Evolutionary conservation across 2,797 vertebrate species (phyloP), one percentile per base, ranked within the genome.

Genomic region (Mareca penelope): DNA sequence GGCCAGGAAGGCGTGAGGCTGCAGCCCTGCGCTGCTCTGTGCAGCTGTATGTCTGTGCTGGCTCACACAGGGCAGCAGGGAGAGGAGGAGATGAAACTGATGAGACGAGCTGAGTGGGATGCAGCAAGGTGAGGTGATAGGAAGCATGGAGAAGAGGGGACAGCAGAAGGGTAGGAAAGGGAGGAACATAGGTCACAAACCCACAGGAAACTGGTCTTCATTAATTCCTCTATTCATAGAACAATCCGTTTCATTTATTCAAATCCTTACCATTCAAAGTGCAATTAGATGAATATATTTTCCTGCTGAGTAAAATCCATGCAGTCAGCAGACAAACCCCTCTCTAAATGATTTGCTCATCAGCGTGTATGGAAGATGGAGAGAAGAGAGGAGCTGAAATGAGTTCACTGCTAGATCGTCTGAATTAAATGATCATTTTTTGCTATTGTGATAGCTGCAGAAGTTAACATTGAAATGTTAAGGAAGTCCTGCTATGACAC

Each of bases 221-320:
- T 69, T 72, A 59, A 31, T 86, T 86, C 18, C 11, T 88, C n/a
- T 79, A 6, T 70, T 91, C n/a, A 10, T 40, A 72, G 42, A 81
- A 60, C 6, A 65, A 44, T 29, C 81, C 26, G 11, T 81, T 89
- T 89, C 16, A 16, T 95, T 94, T 94, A 83, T 93, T 82, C 59
- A 81, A 57, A 69, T 73, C 52, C 63, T 95, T 13, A 9, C 7
- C 6, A 28, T 92, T 31, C 89, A 65, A 79, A 95, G 90, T 90
- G 72, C 79, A 89, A 80, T 88, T 89, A 75, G 42, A 56, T 67
- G 40, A 90, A 84, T 80, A 22, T 46, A 26, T 90, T 93, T 89
- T 90, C 72, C 57, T 67, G 72, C 65, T 65, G 84, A 70, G 37
- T 85, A 80, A 93, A 93, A 93, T 79, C 83, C 46, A 37, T 67